phyloP scores from a whole-genome alignment of 2,113 vertebrate species.

The Microtus montanus region DNA sequence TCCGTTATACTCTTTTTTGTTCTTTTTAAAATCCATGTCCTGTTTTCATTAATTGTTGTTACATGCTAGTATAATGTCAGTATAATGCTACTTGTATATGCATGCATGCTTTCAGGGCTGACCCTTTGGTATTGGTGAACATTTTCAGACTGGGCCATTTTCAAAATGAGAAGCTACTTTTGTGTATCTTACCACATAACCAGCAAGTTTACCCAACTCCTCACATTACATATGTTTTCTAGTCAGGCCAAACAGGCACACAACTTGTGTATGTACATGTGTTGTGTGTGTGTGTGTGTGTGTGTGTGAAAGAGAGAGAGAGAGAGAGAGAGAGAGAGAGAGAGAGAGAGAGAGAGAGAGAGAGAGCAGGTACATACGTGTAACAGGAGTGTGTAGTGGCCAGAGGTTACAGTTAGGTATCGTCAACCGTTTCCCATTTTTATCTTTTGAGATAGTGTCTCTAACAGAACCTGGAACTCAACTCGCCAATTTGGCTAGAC shows the following conservation, averaged over 20 bases:
- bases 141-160: constrained; percentile 50
- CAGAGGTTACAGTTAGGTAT: neutral
- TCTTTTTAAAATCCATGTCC: neutral
- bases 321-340: too few species aligned
- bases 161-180: constrained; percentile 44
- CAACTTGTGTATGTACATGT: neutral
- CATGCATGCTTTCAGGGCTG: neutral
- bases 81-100: neutral
- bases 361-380: neutral
- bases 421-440: neutral
- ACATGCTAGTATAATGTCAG: neutral
- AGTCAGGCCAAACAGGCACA: neutral
- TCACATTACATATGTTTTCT: constrained; percentile 17
- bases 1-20: neutral
- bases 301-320: too few species aligned
- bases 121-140: neutral
- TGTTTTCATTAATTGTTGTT: neutral
- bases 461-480: neutral
- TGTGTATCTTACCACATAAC: neutral
- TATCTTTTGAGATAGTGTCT: neutral
- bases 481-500: neutral
- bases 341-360: too few species aligned
- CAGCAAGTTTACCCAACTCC: neutral
- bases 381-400: neutral
- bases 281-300: neutral